Percentiles rank a stretch among this genome's conserved stretches.
These are phyloP conservation scores for Sapajus apella DNA, from an alignment of 2,113 vertebrate genomes.

Conservation along the genomic window DNA sequence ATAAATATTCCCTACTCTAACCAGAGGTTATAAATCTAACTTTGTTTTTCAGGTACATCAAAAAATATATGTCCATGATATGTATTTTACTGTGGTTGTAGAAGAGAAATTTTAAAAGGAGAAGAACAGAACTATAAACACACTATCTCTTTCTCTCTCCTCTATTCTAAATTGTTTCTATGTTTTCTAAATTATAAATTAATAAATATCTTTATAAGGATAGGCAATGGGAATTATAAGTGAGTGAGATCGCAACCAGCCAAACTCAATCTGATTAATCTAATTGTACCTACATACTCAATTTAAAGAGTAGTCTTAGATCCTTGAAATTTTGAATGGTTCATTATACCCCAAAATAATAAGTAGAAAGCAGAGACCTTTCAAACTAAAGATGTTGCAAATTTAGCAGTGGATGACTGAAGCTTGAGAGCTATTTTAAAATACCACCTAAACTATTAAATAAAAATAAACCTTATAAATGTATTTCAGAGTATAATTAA, in stretches of 20 bases:
- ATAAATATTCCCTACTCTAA: background rate
- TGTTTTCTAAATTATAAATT: background rate
- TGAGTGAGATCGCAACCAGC: background rate
- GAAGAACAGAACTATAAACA: background rate
- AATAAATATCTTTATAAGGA: background rate
- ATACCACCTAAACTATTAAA: background rate
- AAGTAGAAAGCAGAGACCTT: constrained; percentile 3
- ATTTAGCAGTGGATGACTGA: background rate
- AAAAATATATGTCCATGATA: background rate
- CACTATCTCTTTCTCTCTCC: background rate
- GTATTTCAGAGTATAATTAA: constrained; percentile 23
- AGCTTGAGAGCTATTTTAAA: constrained; percentile 28
- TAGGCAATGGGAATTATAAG: background rate
- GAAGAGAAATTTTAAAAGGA: constrained; percentile 59
- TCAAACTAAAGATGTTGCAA: background rate
- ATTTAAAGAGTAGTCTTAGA: constrained; percentile 18
- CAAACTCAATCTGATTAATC: background rate
- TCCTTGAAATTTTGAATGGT: constrained; percentile 15
- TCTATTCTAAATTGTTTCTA: background rate
- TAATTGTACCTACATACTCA: background rate
- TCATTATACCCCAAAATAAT: background rate
- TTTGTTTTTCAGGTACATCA: background rate
- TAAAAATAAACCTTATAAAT: constrained; percentile 19
- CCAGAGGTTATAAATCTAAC: background rate
- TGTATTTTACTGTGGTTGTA: constrained; percentile 38